Percentiles rank a stretch among this genome's conserved stretches.
Conservation (phyloP, 2,888 invertebrate genomes). For the Osedax fenrisi region DNA sequence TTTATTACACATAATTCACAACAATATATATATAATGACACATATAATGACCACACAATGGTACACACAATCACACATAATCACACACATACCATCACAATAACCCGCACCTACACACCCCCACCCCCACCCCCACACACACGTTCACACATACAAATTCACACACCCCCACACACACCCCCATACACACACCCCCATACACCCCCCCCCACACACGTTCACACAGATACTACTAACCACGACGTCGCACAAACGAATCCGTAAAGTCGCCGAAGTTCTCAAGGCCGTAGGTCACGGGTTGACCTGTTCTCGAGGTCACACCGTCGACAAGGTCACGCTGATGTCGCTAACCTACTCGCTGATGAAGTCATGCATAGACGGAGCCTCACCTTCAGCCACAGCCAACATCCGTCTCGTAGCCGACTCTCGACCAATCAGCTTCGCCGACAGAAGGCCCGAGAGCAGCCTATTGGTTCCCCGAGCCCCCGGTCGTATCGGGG, state of each 20-base stretch:
- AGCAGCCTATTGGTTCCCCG: constrained; percentile 64
- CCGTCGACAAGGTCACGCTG: constrained; percentile 51
- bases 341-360: constrained; percentile 71
- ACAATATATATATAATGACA: too few species aligned
- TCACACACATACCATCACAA: neutral
- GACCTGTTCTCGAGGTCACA: neutral
- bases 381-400: neutral
- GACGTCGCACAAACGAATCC: constrained; percentile 66
- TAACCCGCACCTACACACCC: too few species aligned
- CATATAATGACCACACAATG: too few species aligned
- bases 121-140: too few species aligned
- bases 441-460: constrained; percentile 52
- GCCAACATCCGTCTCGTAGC: neutral
- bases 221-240: constrained; percentile 52
- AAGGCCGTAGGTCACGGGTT: constrained; percentile 65
- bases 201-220: too few species aligned
- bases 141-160: neutral
- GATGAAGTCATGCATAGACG: too few species aligned
- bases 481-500: constrained; percentile 57
- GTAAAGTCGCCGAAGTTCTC: constrained; percentile 69
- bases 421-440: neutral
- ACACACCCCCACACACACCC: neutral
- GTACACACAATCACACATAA: neutral
- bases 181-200: too few species aligned
- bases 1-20: too few species aligned